phyloP scores from a whole-genome alignment of 2,113 vertebrate species.

The Equus quagga region DNA sequence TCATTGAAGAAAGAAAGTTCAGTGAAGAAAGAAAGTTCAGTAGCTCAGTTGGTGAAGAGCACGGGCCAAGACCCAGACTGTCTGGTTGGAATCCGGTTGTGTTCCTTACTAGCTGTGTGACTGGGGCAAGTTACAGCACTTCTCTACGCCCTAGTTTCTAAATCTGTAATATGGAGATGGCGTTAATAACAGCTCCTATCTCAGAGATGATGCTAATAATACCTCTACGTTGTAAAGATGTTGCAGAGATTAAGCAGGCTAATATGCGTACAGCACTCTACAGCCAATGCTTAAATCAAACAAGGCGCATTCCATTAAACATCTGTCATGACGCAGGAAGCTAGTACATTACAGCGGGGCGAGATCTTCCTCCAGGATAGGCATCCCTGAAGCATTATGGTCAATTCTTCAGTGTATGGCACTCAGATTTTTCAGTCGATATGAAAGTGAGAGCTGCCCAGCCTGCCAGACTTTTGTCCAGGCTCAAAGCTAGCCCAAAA shows the following conservation, averaged over 20 bases:
- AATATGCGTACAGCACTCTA: background rate
- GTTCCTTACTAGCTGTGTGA: background rate
- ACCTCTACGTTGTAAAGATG: background rate
- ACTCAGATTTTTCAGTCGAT: background rate
- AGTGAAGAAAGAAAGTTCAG: background rate
- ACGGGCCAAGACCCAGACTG: background rate
- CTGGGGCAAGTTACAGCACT: background rate
- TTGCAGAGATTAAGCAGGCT: background rate
- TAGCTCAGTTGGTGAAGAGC: background rate
- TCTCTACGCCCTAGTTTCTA: background rate
- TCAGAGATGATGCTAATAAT: background rate
- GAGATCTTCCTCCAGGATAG: background rate
- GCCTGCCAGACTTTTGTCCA: background rate
- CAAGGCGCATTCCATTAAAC: background rate
- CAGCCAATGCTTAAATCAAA: background rate
- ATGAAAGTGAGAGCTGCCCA: accelerated
- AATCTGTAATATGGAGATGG: background rate
- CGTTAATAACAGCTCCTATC: background rate
- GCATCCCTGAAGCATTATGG: background rate
- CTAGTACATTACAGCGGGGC: background rate
- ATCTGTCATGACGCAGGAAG: accelerated
- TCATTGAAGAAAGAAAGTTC: background rate
- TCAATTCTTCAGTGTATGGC: background rate
- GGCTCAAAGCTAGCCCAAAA: background rate
- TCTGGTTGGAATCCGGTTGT: background rate